These are phyloP conservation scores for Pituophis catenifer DNA, from an alignment of 2,113 vertebrate genomes.

Conservation along the genomic window DNA sequence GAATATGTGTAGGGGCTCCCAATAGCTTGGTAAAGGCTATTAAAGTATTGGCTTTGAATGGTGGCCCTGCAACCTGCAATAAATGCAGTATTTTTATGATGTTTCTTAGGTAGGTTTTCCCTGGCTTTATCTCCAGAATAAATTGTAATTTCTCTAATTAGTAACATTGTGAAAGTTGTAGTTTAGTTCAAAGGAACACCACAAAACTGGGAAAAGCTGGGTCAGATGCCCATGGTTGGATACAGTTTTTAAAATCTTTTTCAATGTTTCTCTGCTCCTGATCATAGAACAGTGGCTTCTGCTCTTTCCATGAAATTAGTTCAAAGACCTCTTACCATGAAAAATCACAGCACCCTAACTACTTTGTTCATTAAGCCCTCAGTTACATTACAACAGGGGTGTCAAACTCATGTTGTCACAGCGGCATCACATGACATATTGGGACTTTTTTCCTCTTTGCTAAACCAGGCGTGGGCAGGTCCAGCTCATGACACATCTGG, in stretches of 20 bases:
- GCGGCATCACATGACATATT: too few relatives aligned
- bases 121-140: not conserved
- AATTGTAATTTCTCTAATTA: not conserved
- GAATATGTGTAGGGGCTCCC: constrained; percentile 94
- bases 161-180: not conserved
- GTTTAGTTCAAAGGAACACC: not conserved
- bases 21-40: constrained; percentile 98
- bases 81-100: constrained; percentile 33
- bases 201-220: not conserved
- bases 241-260: not conserved
- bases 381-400: not conserved
- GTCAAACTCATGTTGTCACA: too few relatives aligned
- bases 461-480: too few relatives aligned
- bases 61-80: constrained; percentile 92
- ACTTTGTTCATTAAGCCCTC: not conserved
- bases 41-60: constrained; percentile 98
- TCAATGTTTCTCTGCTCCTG: not conserved
- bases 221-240: not conserved
- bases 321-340: not conserved
- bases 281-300: not conserved
- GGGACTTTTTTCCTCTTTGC: too few relatives aligned
- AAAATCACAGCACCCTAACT: not conserved
- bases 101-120: not conserved
- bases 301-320: not conserved
- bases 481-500: too few relatives aligned